Evolutionary conservation across 2,113 vertebrate species (phyloP).

Genomic region (Pleuronectes platessa): DNA sequence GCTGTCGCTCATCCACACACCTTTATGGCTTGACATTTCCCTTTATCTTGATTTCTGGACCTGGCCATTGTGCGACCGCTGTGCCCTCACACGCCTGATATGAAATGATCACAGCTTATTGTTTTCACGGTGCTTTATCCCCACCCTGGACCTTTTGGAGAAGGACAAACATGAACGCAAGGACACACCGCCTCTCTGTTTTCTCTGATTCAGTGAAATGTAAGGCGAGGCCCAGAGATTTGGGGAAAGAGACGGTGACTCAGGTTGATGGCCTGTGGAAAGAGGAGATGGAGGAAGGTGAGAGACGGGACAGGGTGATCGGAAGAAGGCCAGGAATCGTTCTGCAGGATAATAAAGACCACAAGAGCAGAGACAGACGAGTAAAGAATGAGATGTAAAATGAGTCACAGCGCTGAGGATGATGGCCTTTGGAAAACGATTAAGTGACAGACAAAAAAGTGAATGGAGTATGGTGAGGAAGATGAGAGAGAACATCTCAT

Average conservation of each 20-base stretch:
- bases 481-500: conserved; percentile 50
- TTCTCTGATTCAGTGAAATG: conserved; percentile 73
- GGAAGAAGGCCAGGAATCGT: conserved; percentile 3
- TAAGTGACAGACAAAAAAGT: conserved; percentile 21
- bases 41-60: conserved; percentile 40
- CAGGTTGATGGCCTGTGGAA: conserved; percentile 56
- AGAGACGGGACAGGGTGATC: conserved; percentile 31
- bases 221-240: conserved; percentile 52
- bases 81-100: conserved; percentile 14
- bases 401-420: background rate
- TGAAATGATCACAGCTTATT: conserved; percentile 57
- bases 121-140: conserved; percentile 43
- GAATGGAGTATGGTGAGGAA: conserved; percentile 38
- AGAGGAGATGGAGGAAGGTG: conserved; percentile 20
- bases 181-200: conserved; percentile 61
- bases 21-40: conserved; percentile 18
- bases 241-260: conserved; percentile 6
- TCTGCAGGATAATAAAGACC: conserved; percentile 3
- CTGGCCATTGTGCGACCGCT: conserved; percentile 16
- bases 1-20: background rate
- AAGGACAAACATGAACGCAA: conserved; percentile 62
- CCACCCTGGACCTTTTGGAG: conserved; percentile 47
- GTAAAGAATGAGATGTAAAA: conserved; percentile 30
- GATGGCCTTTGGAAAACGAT: conserved; percentile 22
- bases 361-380: background rate